Percentiles rank a stretch among this genome's conserved stretches.
These are phyloP conservation scores for Pygmarrhopalites habei DNA, from an alignment of 1,140 invertebrate species.

Conservation along the genomic window DNA sequence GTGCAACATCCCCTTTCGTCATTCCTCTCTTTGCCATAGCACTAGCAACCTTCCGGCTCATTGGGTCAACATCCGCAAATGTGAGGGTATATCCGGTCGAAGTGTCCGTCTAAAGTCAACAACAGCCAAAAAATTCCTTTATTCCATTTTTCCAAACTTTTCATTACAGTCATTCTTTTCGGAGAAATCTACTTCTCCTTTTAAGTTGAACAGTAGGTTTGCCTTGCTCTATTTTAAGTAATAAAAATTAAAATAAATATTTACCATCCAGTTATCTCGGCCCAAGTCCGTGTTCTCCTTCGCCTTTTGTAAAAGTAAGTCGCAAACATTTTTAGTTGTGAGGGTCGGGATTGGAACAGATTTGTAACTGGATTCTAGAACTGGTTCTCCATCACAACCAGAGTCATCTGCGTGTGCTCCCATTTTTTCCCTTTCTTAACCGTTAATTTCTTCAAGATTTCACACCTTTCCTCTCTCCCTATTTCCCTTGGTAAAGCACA, in stretches of 20 bases:
- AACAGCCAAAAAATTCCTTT: not conserved
- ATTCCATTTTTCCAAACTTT: not conserved
- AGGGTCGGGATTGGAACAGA: constrained; percentile 22
- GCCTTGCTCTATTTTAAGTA: not conserved
- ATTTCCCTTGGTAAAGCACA: no score
- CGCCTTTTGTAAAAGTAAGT: constrained; percentile 26
- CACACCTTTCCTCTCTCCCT: no score
- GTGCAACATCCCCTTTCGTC: constrained; percentile 34
- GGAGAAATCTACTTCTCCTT: not conserved
- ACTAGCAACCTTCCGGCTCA: constrained; percentile 24
- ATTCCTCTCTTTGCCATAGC: constrained; percentile 35
- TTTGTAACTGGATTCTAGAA: constrained; percentile 28
- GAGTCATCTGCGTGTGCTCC: not conserved
- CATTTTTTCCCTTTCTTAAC: no score
- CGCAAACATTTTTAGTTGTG: constrained; percentile 22
- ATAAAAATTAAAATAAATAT: not conserved
- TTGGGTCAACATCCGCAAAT: constrained; percentile 33
- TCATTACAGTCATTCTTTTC: not conserved
- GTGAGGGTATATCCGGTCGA: constrained; percentile 24
- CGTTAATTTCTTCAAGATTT: no score
- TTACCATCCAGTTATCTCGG: constrained; percentile 36
- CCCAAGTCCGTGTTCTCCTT: constrained; percentile 21
- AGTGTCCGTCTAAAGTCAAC: constrained; percentile 31
- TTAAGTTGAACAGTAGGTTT: not conserved
- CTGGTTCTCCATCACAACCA: constrained; percentile 11